A percentile compares a stretch with the other conserved stretches of the same genome.
Evolutionary conservation across 2,113 vertebrate genomes (phyloP).

Genomic region (Cottus gobio): DNA sequence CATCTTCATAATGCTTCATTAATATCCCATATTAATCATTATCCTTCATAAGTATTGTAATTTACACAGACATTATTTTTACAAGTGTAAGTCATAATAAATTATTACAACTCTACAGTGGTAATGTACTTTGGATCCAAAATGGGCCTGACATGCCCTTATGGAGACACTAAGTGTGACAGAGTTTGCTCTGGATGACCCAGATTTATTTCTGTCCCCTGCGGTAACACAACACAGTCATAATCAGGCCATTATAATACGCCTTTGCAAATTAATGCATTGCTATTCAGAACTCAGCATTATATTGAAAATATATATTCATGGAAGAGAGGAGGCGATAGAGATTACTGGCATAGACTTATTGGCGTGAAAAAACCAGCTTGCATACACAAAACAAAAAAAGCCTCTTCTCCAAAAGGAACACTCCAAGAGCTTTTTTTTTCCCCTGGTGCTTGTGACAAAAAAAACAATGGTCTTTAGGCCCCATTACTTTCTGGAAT

Average conservation of each 20-base stretch:
- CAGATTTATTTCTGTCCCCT: slow-evolving; percentile 73
- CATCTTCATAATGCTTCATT: too few species aligned
- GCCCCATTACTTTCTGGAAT: slow-evolving; percentile 29
- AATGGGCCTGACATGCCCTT: slow-evolving; percentile 62
- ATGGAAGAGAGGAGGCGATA: slow-evolving; percentile 34
- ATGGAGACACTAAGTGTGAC: slow-evolving; percentile 65
- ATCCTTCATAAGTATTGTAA: too few species aligned
- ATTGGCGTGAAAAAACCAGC: slow-evolving; percentile 6
- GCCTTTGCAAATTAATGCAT: slow-evolving; percentile 60
- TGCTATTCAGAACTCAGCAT: slow-evolving; percentile 59
- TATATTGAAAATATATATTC: slow-evolving; percentile 59
- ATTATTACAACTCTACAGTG: too few species aligned
- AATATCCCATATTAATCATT: too few species aligned
- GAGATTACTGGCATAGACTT: slow-evolving; percentile 46
- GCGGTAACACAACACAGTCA: slow-evolving; percentile 66
- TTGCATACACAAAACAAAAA: slow-evolving; percentile 27
- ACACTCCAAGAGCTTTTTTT: slow-evolving; percentile 23
- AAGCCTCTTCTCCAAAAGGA: slow-evolving; percentile 13
- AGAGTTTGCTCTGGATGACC: slow-evolving; percentile 75
- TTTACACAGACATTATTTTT: too few species aligned
- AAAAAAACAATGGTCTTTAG: slow-evolving; percentile 1
- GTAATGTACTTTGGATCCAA: slow-evolving; percentile 54
- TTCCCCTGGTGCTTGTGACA: not conserved
- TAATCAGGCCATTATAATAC: slow-evolving; percentile 76
- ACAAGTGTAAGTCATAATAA: too few species aligned